These are phyloP conservation scores for Bombylius major DNA, from an alignment of 2,888 invertebrate genomes.

Conservation along the genomic window DNA sequence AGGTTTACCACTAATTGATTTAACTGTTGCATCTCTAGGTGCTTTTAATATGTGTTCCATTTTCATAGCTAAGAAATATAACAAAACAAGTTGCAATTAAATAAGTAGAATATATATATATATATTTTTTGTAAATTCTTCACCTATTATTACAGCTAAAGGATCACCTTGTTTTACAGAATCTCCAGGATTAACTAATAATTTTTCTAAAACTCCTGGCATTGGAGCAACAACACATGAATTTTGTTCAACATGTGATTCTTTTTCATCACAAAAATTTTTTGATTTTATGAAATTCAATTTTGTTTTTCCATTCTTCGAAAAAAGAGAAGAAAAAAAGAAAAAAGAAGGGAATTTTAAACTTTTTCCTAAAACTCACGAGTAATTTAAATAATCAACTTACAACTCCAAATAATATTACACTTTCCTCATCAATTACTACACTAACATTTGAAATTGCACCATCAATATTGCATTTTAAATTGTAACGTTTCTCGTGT, in stretches of 20 bases:
- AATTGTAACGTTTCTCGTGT: slow-evolving; percentile 30
- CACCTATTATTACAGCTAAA: slow-evolving; percentile 72
- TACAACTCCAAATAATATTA: slow-evolving; percentile 56
- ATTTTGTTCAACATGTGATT: slow-evolving; percentile 35
- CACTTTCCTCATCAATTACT: slow-evolving; percentile 41
- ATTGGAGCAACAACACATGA: slow-evolving; percentile 69
- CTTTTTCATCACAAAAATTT: slow-evolving; percentile 20
- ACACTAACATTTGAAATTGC: slow-evolving; percentile 42
- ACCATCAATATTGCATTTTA: slow-evolving; percentile 44
- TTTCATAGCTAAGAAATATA: slow-evolving; percentile 69
- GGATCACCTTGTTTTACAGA: slow-evolving; percentile 76
- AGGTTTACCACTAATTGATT: slow-evolving; percentile 52
- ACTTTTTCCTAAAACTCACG: not conserved
- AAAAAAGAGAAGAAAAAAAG: too few species aligned
- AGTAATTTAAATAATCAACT: not conserved
- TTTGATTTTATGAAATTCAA: slow-evolving; percentile 49
- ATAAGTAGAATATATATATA: too few species aligned
- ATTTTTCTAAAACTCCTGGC: slow-evolving; percentile 89
- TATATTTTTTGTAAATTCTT: not conserved
- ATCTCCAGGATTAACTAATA: slow-evolving; percentile 72
- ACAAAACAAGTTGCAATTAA: not conserved
- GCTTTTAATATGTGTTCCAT: slow-evolving; percentile 97
- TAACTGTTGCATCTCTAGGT: slow-evolving; percentile 61
- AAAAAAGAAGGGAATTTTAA: slow-evolving; percentile 15
- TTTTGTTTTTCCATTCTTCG: slow-evolving; percentile 53